Evolutionary conservation across 1,140 invertebrate genomes (phyloP).

Genomic region (Temnothorax nylanderi): DNA sequence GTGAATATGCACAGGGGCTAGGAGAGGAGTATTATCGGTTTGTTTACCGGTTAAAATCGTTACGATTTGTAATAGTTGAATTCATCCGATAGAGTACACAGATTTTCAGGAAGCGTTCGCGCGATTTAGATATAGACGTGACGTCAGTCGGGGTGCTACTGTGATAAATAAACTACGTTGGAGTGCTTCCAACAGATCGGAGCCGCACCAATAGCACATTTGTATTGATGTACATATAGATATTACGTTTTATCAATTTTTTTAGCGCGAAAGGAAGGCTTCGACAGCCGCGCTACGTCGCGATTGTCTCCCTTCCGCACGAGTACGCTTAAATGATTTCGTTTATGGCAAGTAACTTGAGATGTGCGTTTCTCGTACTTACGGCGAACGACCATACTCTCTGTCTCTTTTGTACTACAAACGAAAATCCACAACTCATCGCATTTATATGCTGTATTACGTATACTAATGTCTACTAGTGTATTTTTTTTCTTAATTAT

Average conservation of each 20-base stretch:
- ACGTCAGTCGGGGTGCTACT: conserved; percentile 52
- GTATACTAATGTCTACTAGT: not conserved
- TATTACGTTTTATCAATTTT: conserved; percentile 25
- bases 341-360: not conserved
- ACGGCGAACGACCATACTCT: not conserved
- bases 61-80: conserved; percentile 16
- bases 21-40: not conserved
- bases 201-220: conserved; percentile 26
- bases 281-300: not conserved
- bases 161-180: conserved; percentile 53
- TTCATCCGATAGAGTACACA: conserved; percentile 1
- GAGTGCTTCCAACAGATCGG: conserved; percentile 27
- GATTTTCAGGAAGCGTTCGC: conserved; percentile 4
- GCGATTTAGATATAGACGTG: conserved; percentile 23
- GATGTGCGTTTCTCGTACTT: conserved; percentile 16
- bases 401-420: not conserved
- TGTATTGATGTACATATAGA: conserved; percentile 50
- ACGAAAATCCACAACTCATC: not conserved
- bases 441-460: conserved; percentile 7
- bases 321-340: not conserved
- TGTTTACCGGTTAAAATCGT: not conserved
- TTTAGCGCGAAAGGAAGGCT: conserved; percentile 23
- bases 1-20: not conserved
- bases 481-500: not conserved
- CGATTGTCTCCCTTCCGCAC: not conserved